phyloP scores from a whole-genome alignment of 2,888 invertebrate species.

The Tuta absoluta region DNA sequence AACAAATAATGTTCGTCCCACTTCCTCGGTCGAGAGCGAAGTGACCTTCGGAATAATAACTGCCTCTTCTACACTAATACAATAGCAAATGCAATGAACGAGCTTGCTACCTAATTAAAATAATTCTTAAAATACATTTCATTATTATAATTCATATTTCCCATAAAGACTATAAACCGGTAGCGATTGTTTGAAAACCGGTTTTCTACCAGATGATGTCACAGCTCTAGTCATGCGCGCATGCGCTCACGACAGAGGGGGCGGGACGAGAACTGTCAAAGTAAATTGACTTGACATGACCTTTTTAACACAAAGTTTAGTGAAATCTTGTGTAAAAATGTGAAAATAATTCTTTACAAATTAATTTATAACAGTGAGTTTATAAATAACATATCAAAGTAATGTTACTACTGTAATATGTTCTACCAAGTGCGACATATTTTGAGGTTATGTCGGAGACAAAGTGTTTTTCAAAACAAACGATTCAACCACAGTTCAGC shows the following conservation, averaged over 20 bases:
- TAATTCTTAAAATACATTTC: constrained; percentile 21
- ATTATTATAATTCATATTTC: constrained; percentile 21
- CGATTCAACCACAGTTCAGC: constrained; percentile 47
- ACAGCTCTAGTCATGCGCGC: constrained; percentile 14
- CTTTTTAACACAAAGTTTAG: neutral
- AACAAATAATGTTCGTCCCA: constrained; percentile 29
- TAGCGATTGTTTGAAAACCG: constrained; percentile 21
- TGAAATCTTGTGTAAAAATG: neutral
- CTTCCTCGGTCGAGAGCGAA: constrained; percentile 29
- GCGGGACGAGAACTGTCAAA: neutral
- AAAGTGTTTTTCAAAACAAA: constrained; percentile 48
- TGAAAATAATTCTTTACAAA: neutral
- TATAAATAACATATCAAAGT: neutral
- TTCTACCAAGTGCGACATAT: constrained; percentile 53
- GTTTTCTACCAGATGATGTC: neutral
- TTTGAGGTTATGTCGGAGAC: constrained; percentile 70
- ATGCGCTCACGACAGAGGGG: neutral
- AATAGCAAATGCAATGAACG: constrained; percentile 24
- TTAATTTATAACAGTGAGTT: neutral
- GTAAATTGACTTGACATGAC: neutral
- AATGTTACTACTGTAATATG: constrained; percentile 45
- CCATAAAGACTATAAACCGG: constrained; percentile 16
- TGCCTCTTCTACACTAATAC: constrained; percentile 8
- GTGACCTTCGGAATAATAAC: constrained; percentile 27
- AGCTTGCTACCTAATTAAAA: constrained; percentile 22